A percentile compares a stretch with the other conserved stretches of the same genome.
Conservation (phyloP, 2,888 invertebrate species). For the Cephus sareptanus region DNA sequence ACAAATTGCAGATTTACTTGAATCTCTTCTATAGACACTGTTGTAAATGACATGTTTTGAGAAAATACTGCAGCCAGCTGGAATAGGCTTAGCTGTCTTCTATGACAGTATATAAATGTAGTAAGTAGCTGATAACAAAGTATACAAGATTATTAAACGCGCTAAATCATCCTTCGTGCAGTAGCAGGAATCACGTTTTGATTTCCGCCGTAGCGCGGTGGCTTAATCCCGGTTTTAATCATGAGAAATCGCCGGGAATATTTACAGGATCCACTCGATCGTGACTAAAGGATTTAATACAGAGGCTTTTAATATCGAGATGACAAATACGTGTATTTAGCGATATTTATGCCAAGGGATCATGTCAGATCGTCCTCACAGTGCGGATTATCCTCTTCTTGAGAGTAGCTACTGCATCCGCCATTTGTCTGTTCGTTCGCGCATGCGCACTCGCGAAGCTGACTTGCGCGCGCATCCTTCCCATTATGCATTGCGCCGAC, state of each 20-base stretch:
- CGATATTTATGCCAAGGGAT: constrained; percentile 60
- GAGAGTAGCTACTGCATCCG: constrained; percentile 32
- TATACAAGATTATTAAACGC: constrained; percentile 5
- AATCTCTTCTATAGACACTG: not conserved
- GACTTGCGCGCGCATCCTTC: not conserved
- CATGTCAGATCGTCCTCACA: constrained; percentile 57
- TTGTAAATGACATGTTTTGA: not conserved
- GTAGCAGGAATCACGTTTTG: constrained; percentile 28
- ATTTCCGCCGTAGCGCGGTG: constrained; percentile 38
- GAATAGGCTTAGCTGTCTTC: not conserved
- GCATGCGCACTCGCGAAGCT: not conserved
- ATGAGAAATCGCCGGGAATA: constrained; percentile 51
- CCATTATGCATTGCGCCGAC: not conserved
- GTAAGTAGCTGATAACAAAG: not conserved
- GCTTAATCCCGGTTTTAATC: constrained; percentile 48
- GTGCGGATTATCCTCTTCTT: constrained; percentile 56
- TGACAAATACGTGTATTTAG: constrained; percentile 59
- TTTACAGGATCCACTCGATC: constrained; percentile 19
- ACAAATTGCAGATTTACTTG: not conserved
- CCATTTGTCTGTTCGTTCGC: constrained; percentile 10
- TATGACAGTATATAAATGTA: not conserved
- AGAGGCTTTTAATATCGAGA: constrained; percentile 44
- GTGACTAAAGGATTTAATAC: constrained; percentile 14
- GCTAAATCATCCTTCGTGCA: constrained; percentile 33
- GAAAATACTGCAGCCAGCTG: not conserved